Evolutionary conservation across 2,888 invertebrate species (phyloP).

Genomic region (Drosophila neotestacea): DNA sequence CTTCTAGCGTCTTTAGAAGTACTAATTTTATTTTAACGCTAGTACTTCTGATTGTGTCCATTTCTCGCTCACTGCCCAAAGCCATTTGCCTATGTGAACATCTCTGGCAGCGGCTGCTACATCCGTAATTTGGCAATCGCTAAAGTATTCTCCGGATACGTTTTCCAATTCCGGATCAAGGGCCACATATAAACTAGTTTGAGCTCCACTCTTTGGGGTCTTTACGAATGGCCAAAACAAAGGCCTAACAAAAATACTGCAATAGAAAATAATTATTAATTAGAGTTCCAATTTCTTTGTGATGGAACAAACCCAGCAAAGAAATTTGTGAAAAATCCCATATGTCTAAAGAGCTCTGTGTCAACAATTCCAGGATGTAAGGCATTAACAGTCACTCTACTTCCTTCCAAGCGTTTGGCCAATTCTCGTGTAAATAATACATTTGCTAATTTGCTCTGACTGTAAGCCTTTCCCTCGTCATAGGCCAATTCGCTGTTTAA

Average conservation of each 20-base stretch:
- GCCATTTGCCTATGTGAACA: slow-evolving; percentile 86
- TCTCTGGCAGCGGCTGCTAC: slow-evolving; percentile 87
- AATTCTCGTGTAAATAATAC: slow-evolving; percentile 90
- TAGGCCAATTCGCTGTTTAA: slow-evolving; percentile 89
- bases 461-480: slow-evolving; percentile 87
- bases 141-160: slow-evolving; percentile 84
- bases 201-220: slow-evolving; percentile 82
- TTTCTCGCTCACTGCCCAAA: slow-evolving; percentile 87
- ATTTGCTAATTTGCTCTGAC: slow-evolving; percentile 92
- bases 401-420: slow-evolving; percentile 87
- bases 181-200: slow-evolving; percentile 83
- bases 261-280: neutral
- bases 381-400: slow-evolving; percentile 92
- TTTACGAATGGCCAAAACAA: slow-evolving; percentile 83
- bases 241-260: slow-evolving; percentile 63
- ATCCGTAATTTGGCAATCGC: slow-evolving; percentile 87
- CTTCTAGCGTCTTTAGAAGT: neutral
- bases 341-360: slow-evolving; percentile 87
- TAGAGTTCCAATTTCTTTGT: neutral
- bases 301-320: slow-evolving; percentile 12
- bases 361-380: slow-evolving; percentile 95
- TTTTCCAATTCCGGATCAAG: slow-evolving; percentile 83
- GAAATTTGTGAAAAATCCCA: slow-evolving; percentile 15
- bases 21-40: neutral
- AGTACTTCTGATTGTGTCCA: slow-evolving; percentile 43